These are phyloP conservation scores for Steatornis caripensis DNA, from an alignment of 2,113 vertebrate genomes.

Conservation along the genomic window DNA sequence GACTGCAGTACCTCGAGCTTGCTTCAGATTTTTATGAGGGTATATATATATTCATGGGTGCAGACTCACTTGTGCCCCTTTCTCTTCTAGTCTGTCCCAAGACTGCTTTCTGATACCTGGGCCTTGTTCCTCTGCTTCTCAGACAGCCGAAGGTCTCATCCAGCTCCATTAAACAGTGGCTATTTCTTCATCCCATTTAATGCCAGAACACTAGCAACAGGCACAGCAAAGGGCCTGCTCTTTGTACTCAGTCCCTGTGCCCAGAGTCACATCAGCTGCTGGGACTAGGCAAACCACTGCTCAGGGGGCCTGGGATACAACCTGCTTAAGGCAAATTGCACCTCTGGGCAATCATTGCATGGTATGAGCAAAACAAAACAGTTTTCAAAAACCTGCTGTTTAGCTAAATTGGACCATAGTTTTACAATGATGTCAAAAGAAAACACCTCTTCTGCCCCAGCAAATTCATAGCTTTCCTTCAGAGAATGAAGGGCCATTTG, in stretches of 20 bases:
- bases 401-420: background rate
- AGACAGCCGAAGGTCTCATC: background rate
- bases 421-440: background rate
- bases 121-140: background rate
- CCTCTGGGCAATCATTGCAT: background rate
- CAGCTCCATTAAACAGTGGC: background rate
- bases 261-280: background rate
- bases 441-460: background rate
- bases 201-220: background rate
- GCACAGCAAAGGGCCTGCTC: background rate
- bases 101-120: background rate
- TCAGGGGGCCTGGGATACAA: background rate
- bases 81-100: background rate
- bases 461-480: background rate
- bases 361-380: background rate
- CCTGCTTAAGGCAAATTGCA: background rate
- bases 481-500: background rate
- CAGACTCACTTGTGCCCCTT: background rate
- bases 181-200: background rate
- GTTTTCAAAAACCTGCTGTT: background rate
- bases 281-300: background rate
- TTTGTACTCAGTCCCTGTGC: background rate
- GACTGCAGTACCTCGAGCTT: background rate
- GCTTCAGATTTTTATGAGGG: background rate
- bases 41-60: background rate